Evolutionary conservation across 2,797 vertebrate genomes (phyloP).

Genomic region (Sebastes vulpes): DNA sequence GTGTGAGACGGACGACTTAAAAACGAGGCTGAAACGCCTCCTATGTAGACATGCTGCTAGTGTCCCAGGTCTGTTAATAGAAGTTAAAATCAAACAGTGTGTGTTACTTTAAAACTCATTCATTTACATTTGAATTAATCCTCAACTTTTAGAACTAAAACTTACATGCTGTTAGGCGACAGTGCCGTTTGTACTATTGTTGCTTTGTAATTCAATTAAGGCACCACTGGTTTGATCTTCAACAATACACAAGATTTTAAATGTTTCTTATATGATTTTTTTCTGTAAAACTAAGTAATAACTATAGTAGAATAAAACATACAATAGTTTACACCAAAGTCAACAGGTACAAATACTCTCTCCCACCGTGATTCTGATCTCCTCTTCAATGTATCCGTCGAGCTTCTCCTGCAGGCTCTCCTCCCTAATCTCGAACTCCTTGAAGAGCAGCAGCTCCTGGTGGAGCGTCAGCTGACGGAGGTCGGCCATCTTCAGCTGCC

Average conservation of each 20-base stretch:
- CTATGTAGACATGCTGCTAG: rapidly evolving
- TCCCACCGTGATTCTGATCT: conserved; percentile 83
- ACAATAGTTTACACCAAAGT: not conserved
- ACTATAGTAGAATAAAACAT: not conserved
- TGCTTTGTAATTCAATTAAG: not conserved
- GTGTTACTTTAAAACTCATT: not conserved
- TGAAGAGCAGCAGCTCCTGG: conserved; percentile 91
- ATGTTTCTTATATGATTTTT: not conserved
- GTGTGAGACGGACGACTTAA: not conserved
- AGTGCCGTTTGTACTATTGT: no score
- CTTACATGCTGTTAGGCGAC: no score
- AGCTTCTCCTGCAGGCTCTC: conserved; percentile 86
- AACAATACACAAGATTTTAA: not conserved
- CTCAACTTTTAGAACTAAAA: not conserved
- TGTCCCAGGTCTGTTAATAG: not conserved
- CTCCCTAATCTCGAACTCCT: conserved; percentile 90
- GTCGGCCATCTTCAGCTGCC: conserved; percentile 90
- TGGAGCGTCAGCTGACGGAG: conserved; percentile 87
- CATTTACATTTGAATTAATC: not conserved
- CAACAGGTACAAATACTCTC: not conserved
- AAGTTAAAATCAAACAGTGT: not conserved
- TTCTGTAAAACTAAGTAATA: not conserved
- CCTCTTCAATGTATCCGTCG: conserved; percentile 76
- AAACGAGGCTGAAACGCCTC: not conserved
- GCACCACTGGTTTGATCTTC: not conserved